phyloP scores from a whole-genome alignment of 1,140 invertebrate species.

The Microplitis mediator region DNA sequence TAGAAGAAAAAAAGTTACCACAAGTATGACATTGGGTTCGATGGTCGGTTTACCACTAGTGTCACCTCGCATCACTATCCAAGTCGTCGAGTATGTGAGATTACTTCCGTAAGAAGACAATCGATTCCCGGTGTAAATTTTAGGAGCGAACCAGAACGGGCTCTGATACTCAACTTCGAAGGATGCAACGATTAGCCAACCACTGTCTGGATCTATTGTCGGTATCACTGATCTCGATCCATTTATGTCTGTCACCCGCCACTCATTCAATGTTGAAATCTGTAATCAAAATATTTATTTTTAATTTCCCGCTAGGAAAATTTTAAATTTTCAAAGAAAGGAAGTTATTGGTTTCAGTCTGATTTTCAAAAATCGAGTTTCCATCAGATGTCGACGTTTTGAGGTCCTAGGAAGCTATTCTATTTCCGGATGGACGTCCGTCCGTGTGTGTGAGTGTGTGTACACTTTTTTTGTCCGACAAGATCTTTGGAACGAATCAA shows the following conservation, averaged over 20 bases:
- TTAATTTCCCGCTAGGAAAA: too few relatives aligned
- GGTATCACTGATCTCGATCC: conserved; percentile 61
- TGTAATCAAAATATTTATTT: conserved; percentile 43
- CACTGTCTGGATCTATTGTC: conserved; percentile 62
- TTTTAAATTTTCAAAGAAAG: too few relatives aligned
- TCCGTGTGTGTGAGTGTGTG: too few relatives aligned
- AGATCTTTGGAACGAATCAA: too few relatives aligned
- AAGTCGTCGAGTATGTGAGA: conserved; percentile 78
- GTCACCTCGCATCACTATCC: conserved; percentile 86
- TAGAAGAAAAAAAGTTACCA: conserved; percentile 64
- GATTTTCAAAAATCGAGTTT: too few relatives aligned
- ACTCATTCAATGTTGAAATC: conserved; percentile 68
- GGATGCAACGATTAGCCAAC: conserved; percentile 66
- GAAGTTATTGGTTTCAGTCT: too few relatives aligned
- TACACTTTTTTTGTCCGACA: too few relatives aligned
- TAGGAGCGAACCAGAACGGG: conserved; percentile 89
- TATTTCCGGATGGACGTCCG: too few relatives aligned
- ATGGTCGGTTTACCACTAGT: conserved; percentile 83
- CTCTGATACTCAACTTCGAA: conserved; percentile 74
- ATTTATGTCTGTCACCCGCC: conserved; percentile 70
- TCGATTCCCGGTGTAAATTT: conserved; percentile 75
- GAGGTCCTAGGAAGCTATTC: too few relatives aligned
- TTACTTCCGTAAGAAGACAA: conserved; percentile 84
- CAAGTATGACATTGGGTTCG: conserved; percentile 84
- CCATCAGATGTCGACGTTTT: too few relatives aligned